Evolutionary conservation across 2,797 vertebrate genomes (phyloP).

Genomic region (Anisognathus igniventris): DNA sequence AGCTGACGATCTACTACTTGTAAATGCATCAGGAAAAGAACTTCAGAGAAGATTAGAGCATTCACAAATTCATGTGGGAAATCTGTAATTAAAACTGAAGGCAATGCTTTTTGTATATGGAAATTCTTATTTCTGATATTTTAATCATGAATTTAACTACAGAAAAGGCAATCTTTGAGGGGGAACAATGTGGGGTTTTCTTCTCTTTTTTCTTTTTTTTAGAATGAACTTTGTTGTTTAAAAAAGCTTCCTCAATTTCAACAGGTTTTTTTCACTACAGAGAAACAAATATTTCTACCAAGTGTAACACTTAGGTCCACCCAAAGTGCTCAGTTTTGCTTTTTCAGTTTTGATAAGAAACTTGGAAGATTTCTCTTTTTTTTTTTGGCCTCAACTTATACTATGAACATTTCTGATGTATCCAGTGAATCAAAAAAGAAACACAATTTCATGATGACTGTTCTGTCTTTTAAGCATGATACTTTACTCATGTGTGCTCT

Average conservation of each 20-base stretch:
- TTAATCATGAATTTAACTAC: background rate
- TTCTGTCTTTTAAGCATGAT: background rate
- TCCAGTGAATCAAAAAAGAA: background rate
- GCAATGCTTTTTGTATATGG: background rate
- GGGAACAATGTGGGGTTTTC: fast-evolving
- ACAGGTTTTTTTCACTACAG: background rate
- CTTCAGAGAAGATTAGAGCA: background rate
- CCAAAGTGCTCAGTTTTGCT: background rate
- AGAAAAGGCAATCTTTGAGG: background rate
- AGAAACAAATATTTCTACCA: background rate
- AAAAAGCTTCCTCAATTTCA: background rate
- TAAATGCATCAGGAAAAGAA: background rate
- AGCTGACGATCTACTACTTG: background rate
- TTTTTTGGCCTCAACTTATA: background rate
- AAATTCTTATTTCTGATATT: background rate
- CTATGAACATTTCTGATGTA: background rate
- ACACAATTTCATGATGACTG: background rate
- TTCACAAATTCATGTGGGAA: background rate
- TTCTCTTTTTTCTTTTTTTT: background rate
- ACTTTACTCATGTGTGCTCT: background rate
- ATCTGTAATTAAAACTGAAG: background rate
- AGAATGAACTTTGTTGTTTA: background rate
- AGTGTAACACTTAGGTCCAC: background rate
- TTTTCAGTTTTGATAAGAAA: background rate
- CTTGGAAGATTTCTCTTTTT: background rate